phyloP scores from a whole-genome alignment of 2,113 vertebrate genomes.

The Mandrillus leucophaeus region DNA sequence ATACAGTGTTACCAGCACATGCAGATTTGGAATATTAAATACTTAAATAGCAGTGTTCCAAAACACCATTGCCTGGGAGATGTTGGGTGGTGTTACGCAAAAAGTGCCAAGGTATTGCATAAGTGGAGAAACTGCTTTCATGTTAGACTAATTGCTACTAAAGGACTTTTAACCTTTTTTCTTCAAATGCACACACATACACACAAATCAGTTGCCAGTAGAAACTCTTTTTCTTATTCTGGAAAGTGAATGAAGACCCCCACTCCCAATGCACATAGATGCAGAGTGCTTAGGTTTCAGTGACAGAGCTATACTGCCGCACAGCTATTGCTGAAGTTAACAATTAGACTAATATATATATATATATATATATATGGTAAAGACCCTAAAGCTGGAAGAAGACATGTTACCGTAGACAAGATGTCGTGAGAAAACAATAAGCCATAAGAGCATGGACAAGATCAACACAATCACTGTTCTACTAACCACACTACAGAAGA shows the following conservation, averaged over 20 bases:
- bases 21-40: not conserved
- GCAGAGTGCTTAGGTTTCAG: not conserved
- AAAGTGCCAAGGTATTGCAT: not conserved
- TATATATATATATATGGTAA: not conserved
- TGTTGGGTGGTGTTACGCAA: not conserved
- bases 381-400: not conserved
- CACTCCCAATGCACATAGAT: not conserved
- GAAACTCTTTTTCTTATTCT: not conserved
- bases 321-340: not conserved
- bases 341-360: not conserved
- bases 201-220: not conserved
- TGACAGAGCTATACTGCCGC: not conserved
- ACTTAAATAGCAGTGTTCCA: not conserved
- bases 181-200: not conserved
- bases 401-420: not conserved
- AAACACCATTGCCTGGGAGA: not conserved
- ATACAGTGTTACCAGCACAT: not conserved
- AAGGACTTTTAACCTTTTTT: not conserved
- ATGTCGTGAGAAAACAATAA: not conserved
- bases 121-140: constrained; percentile 23
- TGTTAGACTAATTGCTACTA: not conserved
- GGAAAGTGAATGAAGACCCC: not conserved
- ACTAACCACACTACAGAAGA: not conserved
- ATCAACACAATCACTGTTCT: not conserved
- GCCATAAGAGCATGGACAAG: not conserved